Percentiles rank a stretch among this genome's conserved stretches.
These are phyloP conservation scores for Drosophila mettleri DNA, from an alignment of 2,888 invertebrate genomes.

Conservation along the genomic window DNA sequence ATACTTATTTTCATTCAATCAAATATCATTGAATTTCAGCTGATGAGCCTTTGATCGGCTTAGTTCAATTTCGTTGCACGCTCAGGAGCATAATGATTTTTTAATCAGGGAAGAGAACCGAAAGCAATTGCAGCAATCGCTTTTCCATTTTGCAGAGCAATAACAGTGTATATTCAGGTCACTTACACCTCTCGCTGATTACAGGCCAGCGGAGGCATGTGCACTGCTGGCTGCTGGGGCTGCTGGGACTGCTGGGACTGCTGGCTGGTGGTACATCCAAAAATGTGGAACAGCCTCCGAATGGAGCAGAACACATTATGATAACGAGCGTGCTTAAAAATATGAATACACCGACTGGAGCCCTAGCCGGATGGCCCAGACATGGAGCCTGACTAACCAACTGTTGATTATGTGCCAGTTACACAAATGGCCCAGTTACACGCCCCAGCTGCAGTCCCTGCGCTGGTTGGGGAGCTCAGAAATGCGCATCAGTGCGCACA, in stretches of 20 bases:
- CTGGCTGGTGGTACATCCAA: constrained; percentile 2
- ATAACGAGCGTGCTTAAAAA: constrained; percentile 69
- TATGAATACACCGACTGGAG: constrained; percentile 37
- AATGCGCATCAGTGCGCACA: constrained; percentile 75
- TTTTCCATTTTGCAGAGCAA: constrained; percentile 32
- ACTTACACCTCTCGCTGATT: constrained; percentile 69
- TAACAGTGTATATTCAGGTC: constrained; percentile 60
- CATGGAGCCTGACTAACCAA: constrained; percentile 58
- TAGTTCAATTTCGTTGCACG: neutral
- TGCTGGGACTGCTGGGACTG: neutral
- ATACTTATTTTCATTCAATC: neutral
- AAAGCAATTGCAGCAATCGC: constrained; percentile 25
- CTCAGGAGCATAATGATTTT: neutral
- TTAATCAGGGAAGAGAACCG: neutral
- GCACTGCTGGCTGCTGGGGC: neutral
- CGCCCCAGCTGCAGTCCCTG: constrained; percentile 47
- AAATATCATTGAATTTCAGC: neutral
- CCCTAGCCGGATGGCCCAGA: constrained; percentile 56
- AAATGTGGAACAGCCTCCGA: constrained; percentile 45
- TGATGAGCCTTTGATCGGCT: neutral
- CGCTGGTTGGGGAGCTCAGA: constrained; percentile 22
- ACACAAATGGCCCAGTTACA: constrained; percentile 77
- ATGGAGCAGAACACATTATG: constrained; percentile 71
- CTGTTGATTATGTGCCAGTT: constrained; percentile 78
- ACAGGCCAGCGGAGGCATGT: constrained; percentile 39